Conservation (phyloP, 2,888 invertebrate species). For the Brenthis hecate region DNA sequence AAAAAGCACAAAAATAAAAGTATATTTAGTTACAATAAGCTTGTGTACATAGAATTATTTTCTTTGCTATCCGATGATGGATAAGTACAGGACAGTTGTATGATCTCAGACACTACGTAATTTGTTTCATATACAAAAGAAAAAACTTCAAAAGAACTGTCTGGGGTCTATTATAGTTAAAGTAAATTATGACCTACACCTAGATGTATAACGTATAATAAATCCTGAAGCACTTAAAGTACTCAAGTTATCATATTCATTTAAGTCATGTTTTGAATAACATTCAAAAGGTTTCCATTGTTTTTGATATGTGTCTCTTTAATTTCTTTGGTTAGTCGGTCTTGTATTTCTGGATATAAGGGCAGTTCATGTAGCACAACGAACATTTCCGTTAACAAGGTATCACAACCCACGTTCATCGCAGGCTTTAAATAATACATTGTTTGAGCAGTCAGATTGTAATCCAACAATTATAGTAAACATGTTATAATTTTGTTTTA, state of each 20-base stretch:
- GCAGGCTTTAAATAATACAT: constrained; percentile 59
- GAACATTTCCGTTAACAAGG: constrained; percentile 67
- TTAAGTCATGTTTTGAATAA: constrained; percentile 79
- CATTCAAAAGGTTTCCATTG: constrained; percentile 49
- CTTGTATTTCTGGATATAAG: constrained; percentile 81
- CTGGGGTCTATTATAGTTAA: too few relatives aligned
- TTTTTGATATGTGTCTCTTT: constrained; percentile 64
- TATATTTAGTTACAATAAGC: too few relatives aligned
- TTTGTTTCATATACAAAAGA: too few relatives aligned
- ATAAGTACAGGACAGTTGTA: too few relatives aligned
- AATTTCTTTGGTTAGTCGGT: constrained; percentile 79
- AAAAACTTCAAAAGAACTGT: too few relatives aligned
- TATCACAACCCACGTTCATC: constrained; percentile 82
- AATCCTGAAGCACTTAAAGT: not conserved
- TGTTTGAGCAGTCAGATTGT: constrained; percentile 73
- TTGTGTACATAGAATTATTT: too few relatives aligned
- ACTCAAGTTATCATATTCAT: constrained; percentile 83
- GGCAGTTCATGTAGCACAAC: constrained; percentile 83
- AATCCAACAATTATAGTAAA: constrained; percentile 62
- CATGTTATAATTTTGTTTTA: too few relatives aligned
- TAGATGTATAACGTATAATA: too few relatives aligned
- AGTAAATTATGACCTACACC: too few relatives aligned
- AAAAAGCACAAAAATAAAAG: too few relatives aligned
- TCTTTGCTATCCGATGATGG: too few relatives aligned
- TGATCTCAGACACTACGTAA: too few relatives aligned